A percentile compares a stretch with the other conserved stretches of the same genome.
Evolutionary conservation across 1,140 invertebrate genomes (phyloP).

Genomic region (Rhopalosiphum padi): DNA sequence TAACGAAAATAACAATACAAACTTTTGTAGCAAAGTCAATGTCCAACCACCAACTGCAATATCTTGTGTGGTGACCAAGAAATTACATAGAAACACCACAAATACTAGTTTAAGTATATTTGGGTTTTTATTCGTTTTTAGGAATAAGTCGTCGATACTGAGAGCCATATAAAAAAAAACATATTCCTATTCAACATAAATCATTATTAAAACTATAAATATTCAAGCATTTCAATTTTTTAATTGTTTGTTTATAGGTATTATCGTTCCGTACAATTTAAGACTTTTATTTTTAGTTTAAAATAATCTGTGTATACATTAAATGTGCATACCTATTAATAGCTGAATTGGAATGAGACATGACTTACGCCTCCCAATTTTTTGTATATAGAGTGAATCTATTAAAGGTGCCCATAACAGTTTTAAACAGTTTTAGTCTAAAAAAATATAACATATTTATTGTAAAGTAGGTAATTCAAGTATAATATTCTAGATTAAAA

Average conservation of each 20-base stretch:
- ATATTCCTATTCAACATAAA: background rate
- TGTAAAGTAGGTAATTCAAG: background rate
- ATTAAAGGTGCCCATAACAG: background rate
- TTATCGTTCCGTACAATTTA: background rate
- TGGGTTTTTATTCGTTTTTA: slow-evolving; percentile 65
- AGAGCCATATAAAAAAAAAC: background rate
- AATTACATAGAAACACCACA: slow-evolving; percentile 71
- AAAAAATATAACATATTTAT: background rate
- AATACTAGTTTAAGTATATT: slow-evolving; percentile 81
- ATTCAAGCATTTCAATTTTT: background rate
- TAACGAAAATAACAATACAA: slow-evolving; percentile 53
- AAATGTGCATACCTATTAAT: background rate
- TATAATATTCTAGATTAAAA: background rate
- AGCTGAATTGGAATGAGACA: background rate
- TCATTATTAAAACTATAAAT: background rate
- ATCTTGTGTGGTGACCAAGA: slow-evolving; percentile 97
- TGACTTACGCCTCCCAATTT: background rate
- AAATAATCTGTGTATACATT: background rate
- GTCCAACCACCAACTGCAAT: slow-evolving; percentile 99
- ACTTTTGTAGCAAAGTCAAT: slow-evolving; percentile 95
- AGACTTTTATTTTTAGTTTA: background rate
- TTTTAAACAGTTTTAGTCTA: background rate
- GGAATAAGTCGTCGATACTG: background rate
- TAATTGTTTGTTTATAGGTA: too few relatives aligned
- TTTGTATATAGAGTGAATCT: background rate